phyloP scores from a whole-genome alignment of 2,797 vertebrate species.

The Oophaga sylvatica region DNA sequence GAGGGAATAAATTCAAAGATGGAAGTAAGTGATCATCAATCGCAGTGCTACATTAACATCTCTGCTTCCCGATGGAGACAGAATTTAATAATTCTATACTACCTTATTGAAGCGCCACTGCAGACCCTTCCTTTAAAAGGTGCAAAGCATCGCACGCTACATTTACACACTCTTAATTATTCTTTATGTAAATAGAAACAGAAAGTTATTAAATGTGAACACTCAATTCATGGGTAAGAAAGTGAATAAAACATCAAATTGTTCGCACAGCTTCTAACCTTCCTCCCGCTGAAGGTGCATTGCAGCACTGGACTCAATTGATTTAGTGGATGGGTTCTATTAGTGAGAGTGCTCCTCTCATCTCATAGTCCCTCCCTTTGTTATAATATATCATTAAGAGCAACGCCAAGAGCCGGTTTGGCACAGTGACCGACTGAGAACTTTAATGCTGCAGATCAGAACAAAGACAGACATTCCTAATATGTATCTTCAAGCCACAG shows the following conservation, averaged over 20 bases:
- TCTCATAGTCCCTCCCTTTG: constrained; percentile 67
- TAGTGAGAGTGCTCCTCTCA: constrained; percentile 72
- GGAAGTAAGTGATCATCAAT: constrained; percentile 65
- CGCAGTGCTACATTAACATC: constrained; percentile 58
- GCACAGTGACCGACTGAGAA: constrained; percentile 69
- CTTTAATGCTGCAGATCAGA: constrained; percentile 23
- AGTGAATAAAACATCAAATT: constrained; percentile 64
- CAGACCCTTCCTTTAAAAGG: constrained; percentile 41
- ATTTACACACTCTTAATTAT: constrained; percentile 2
- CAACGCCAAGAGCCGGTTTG: constrained; percentile 70
- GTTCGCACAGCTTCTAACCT: constrained; percentile 64
- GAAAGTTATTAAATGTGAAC: constrained; percentile 58
- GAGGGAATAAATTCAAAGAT: constrained; percentile 63
- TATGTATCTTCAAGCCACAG: background rate
- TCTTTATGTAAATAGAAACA: constrained; percentile 55
- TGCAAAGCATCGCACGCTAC: background rate
- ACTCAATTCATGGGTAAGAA: constrained; percentile 64
- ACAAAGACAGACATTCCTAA: background rate
- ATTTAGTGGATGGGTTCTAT: constrained; percentile 75
- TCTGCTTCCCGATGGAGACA: constrained; percentile 27
- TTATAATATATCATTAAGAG: constrained; percentile 76
- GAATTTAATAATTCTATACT: background rate
- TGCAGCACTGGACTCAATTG: constrained; percentile 70
- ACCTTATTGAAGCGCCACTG: constrained; percentile 39
- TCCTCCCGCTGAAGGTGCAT: constrained; percentile 63